These are phyloP conservation scores for Cantharis lateralis DNA, from an alignment of 2,888 invertebrate genomes.

Conservation along the genomic window DNA sequence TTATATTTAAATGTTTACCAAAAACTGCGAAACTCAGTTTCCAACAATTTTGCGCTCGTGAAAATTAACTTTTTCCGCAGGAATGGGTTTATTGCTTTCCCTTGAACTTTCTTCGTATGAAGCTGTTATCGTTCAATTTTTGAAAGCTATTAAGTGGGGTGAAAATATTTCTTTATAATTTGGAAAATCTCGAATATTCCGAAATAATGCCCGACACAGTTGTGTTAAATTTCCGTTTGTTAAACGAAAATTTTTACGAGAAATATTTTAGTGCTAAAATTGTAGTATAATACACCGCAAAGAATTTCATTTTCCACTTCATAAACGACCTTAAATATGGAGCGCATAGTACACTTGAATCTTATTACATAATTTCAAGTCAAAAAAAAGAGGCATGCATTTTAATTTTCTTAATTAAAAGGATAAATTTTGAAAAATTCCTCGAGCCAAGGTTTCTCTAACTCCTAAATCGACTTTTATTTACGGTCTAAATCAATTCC, in stretches of 20 bases:
- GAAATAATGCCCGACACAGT: background rate
- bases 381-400: background rate
- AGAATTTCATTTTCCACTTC: background rate
- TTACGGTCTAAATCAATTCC: conserved; percentile 11
- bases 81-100: background rate
- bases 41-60: background rate
- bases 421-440: background rate
- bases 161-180: background rate
- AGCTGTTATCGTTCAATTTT: background rate
- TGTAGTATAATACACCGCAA: background rate
- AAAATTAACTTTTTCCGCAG: background rate
- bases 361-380: background rate
- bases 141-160: background rate
- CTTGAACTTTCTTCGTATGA: background rate
- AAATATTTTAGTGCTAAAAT: background rate
- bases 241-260: background rate
- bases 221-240: background rate
- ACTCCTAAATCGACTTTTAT: conserved; percentile 4
- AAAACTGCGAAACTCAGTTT: background rate
- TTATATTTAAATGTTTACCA: background rate
- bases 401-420: background rate
- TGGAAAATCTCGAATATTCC: background rate
- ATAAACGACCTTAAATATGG: background rate
- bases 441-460: background rate
- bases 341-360: background rate